phyloP scores from a whole-genome alignment of 2,113 vertebrate species.

The Pholis gunnellus region DNA sequence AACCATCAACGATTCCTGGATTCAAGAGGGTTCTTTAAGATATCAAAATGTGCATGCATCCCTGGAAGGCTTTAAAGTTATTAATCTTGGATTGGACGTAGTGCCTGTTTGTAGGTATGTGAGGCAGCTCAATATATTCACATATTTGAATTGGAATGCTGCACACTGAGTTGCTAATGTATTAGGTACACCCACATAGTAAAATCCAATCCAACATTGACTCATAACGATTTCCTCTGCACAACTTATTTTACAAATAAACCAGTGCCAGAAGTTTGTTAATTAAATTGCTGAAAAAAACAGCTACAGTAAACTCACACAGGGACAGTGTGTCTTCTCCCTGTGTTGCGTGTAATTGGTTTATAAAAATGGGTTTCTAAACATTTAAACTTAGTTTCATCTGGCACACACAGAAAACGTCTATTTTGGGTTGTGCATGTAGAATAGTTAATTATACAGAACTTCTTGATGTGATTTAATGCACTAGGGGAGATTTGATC shows the following conservation, averaged over 20 bases:
- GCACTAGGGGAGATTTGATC: conserved; percentile 25
- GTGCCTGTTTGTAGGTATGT: too few species aligned
- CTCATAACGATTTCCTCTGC: neutral
- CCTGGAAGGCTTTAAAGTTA: too few species aligned
- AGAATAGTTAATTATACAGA: conserved; percentile 34
- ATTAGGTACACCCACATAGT: neutral
- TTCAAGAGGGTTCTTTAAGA: neutral
- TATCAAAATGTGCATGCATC: too few species aligned
- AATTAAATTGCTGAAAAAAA: neutral
- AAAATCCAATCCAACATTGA: neutral
- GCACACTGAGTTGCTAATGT: neutral
- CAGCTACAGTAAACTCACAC: neutral
- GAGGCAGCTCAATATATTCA: neutral
- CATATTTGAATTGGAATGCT: neutral
- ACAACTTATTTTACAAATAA: neutral
- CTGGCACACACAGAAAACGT: conserved; percentile 7
- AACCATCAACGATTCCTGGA: neutral
- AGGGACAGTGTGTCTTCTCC: neutral
- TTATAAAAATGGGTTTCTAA: neutral
- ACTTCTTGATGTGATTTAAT: conserved; percentile 27
- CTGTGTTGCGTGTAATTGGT: neutral
- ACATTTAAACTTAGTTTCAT: conserved; percentile 4
- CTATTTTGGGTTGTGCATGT: conserved; percentile 18
- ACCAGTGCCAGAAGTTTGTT: neutral
- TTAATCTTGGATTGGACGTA: too few species aligned